phyloP scores from a whole-genome alignment of 2,888 invertebrate species.

The Eledone cirrhosa region DNA sequence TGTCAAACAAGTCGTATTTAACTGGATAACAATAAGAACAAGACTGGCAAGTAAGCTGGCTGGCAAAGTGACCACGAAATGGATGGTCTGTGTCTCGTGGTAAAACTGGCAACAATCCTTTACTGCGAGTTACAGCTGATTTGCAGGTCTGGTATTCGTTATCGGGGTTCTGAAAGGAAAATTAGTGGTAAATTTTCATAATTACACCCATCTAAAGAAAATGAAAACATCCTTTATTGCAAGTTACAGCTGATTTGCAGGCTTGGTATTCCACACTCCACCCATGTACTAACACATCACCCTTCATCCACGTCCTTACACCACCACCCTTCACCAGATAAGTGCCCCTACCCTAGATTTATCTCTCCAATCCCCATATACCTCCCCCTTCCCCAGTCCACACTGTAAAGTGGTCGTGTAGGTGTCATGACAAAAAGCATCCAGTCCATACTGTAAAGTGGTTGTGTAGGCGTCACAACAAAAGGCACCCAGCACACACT shows the following conservation, averaged over 20 bases:
- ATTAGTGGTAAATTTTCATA: background rate
- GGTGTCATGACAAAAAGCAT: too few species aligned
- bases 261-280: slow-evolving; percentile 51
- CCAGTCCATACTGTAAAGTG: too few species aligned
- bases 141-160: slow-evolving; percentile 47
- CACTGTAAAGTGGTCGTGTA: too few species aligned
- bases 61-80: slow-evolving; percentile 80
- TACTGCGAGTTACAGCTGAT: slow-evolving; percentile 47
- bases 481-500: too few species aligned
- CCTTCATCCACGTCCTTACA: too few species aligned
- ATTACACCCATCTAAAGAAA: too few species aligned
- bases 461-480: too few species aligned
- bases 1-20: slow-evolving; percentile 92
- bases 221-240: slow-evolving; percentile 45
- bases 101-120: slow-evolving; percentile 52
- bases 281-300: too few species aligned
- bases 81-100: slow-evolving; percentile 70
- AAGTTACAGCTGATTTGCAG: slow-evolving; percentile 44
- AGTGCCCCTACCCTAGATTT: too few species aligned
- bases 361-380: too few species aligned
- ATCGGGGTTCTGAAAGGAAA: slow-evolving; percentile 39
- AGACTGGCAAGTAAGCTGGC: slow-evolving; percentile 78
- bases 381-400: too few species aligned
- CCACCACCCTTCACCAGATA: too few species aligned
- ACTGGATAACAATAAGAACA: slow-evolving; percentile 83